These are phyloP conservation scores for Apteryx mantelli DNA, from an alignment of 2,113 vertebrate genomes.

Conservation along the genomic window DNA sequence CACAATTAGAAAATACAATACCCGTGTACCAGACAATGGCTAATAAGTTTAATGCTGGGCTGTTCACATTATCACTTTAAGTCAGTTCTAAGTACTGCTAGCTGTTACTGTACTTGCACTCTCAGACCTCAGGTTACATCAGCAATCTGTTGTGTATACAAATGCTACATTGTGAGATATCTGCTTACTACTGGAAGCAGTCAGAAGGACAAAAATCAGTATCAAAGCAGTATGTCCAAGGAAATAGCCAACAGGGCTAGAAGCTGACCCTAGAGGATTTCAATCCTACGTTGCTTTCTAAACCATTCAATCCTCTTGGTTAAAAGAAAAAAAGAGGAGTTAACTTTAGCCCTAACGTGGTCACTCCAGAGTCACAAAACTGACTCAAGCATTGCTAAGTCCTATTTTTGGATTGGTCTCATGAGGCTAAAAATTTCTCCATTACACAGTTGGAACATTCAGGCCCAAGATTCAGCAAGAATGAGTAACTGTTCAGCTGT, in stretches of 20 bases:
- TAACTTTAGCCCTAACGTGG: neutral
- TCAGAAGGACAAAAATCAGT: neutral
- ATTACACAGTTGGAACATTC: neutral
- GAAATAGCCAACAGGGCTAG: neutral
- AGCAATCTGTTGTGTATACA: neutral
- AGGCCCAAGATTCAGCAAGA: neutral
- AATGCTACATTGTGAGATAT: fast-evolving
- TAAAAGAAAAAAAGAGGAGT: neutral
- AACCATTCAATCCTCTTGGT: neutral
- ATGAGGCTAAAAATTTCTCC: neutral
- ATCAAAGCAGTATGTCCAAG: fast-evolving
- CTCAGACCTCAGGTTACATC: neutral
- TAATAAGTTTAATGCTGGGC: neutral
- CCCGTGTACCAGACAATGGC: neutral
- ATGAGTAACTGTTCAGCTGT: neutral
- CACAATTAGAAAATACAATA: neutral
- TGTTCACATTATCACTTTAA: neutral
- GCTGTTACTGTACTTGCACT: neutral
- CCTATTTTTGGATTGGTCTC: neutral
- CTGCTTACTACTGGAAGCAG: neutral
- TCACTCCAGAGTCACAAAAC: neutral
- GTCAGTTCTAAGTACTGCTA: fast-evolving
- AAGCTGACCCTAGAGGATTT: neutral
- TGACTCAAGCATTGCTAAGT: neutral
- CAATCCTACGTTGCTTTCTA: neutral